Evolutionary conservation across 2,113 vertebrate species (phyloP), one percentile per base, ranked within the genome.

Genomic region (Anas platyrhynchos): DNA sequence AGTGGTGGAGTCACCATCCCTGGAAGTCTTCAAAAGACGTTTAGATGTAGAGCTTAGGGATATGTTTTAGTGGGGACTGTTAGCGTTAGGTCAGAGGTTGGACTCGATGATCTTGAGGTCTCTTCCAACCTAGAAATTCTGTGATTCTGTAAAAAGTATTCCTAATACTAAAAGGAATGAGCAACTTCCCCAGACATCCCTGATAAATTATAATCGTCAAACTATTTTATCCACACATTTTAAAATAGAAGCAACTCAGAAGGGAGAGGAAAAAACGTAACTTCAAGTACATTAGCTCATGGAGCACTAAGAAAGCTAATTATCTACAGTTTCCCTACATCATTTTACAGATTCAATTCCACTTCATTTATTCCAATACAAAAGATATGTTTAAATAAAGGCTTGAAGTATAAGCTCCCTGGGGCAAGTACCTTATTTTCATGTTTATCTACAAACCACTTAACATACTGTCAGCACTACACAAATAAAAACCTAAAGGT

Each of bases 221-320:
- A 48, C 3, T 16, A 26, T n/a, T 87, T 63, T 7, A 68, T 32
- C 46, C 61, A 56, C 17, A 21, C 7, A 27, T 22, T 59, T 92
- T 74, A 73, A 73, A 62, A 46, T 2, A 29, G 29, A 90, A 74
- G 6, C 69, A 89, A 13, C 44, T 69, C 44, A 66, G 8, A 77
- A 86, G 6, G 3, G 23, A n/a, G 6, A 46, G 4, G 1, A 2
- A 13, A 11, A 66, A 54, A 38, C 2, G 1, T 9, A 36, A 3
- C 1, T 1, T 31, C 13, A 61, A 63, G 5, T 27, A 74, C 16
- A 31, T 48, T 74, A 81, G 65, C 15, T 54, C 50, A 8, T 31
- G 8, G 68, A 56, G 25, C 29, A 43, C 26, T 62, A 79, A 56
- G 17, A 48, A 62, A 2, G 0, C 8, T 54, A 56, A 46, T 1